These are phyloP conservation scores for Plagiodera versicolora DNA, from an alignment of 2,888 invertebrate species.

Conservation along the genomic window DNA sequence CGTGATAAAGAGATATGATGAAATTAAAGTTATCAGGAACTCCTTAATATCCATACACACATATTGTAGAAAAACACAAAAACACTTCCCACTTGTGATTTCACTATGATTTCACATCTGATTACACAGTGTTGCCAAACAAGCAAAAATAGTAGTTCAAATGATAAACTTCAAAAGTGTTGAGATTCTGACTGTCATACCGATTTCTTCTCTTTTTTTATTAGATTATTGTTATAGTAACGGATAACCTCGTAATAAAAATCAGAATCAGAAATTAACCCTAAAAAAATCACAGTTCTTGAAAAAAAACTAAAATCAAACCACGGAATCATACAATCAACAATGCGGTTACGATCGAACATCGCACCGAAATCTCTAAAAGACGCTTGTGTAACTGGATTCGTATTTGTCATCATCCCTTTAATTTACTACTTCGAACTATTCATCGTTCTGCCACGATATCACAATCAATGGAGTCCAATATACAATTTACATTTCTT, in stretches of 20 bases:
- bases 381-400: conserved; percentile 48
- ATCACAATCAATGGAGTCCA: conserved; percentile 61
- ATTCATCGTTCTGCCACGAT: conserved; percentile 71
- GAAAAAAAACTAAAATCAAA: no score
- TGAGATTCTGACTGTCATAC: no score
- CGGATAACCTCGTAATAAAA: no score
- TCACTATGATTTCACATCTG: conserved; percentile 1
- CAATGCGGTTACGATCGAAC: conserved; percentile 47
- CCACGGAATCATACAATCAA: conserved; percentile 10
- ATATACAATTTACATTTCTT: conserved; percentile 63
- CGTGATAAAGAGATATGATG: conserved; percentile 4
- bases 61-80: not conserved
- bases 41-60: not conserved
- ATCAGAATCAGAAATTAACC: not conserved
- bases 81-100: not conserved
- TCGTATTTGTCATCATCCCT: conserved; percentile 64
- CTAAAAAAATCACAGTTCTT: no score
- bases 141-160: not conserved
- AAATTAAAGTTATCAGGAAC: not conserved
- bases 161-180: not conserved
- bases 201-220: no score
- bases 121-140: no score
- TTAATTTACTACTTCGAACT: conserved; percentile 73
- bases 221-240: no score
- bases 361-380: conserved; percentile 47